These are phyloP conservation scores for Oryzias melastigma DNA, from an alignment of 2,113 vertebrate species.

Conservation along the genomic window DNA sequence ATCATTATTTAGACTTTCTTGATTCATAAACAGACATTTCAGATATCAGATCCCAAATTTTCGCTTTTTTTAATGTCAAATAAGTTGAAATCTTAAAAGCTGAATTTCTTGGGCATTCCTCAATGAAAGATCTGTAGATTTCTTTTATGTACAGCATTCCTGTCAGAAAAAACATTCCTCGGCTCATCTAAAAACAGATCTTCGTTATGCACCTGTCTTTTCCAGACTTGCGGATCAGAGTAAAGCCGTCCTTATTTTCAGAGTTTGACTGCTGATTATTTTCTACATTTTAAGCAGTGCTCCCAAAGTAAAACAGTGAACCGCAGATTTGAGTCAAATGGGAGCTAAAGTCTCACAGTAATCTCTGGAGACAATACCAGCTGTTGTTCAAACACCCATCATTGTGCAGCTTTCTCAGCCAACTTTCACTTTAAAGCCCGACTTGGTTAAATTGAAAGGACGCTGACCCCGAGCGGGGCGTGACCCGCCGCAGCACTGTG, in stretches of 20 bases:
- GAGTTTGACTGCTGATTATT: conserved; percentile 18
- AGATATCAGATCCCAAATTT: background rate
- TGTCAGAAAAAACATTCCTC: conserved; percentile 35
- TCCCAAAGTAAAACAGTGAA: background rate
- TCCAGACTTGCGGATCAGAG: conserved; percentile 28
- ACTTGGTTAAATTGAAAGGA: conserved; percentile 19
- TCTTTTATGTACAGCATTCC: conserved; percentile 16
- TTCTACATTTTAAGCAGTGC: background rate
- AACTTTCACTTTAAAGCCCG: conserved; percentile 13
- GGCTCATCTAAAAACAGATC: conserved; percentile 39
- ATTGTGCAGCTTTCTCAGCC: conserved; percentile 11
- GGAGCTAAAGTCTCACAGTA: conserved; percentile 13
- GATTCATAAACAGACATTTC: too few relatives aligned
- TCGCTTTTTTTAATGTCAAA: background rate
- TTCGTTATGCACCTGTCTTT: conserved; percentile 38
- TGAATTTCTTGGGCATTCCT: conserved; percentile 1
- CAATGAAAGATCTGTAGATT: conserved; percentile 12
- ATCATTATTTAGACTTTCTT: too few relatives aligned
- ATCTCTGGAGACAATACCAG: conserved; percentile 11
- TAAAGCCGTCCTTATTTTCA: conserved; percentile 21
- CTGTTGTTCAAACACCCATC: conserved; percentile 18
- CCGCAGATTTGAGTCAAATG: conserved; percentile 12
- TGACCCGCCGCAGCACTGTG: background rate
- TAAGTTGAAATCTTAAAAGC: background rate
- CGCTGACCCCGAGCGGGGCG: conserved; percentile 15